A percentile compares a stretch with the other conserved stretches of the same genome.
phyloP scores from a whole-genome alignment of 53 echinoderm and acorn worm species.

The Actinopyga echinites region DNA sequence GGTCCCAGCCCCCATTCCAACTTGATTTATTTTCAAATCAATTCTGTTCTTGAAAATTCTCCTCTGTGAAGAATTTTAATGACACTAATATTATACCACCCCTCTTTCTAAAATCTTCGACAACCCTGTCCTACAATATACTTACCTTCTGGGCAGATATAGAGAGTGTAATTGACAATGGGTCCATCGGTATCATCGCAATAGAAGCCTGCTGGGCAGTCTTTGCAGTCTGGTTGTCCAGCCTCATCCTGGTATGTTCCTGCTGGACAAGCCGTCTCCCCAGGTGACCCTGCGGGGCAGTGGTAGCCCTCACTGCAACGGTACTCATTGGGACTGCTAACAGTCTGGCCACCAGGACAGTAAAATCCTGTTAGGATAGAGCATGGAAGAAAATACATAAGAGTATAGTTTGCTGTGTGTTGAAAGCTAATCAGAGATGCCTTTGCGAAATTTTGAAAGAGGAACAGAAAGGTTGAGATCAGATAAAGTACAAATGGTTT shows the following conservation, averaged over 20 bases:
- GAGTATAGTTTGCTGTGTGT: too few relatives aligned
- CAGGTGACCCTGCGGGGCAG: slow-evolving; percentile 74
- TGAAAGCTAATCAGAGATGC: too few relatives aligned
- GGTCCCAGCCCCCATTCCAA: too few relatives aligned
- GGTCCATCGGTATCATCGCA: slow-evolving; percentile 84
- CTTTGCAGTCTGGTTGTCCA: slow-evolving; percentile 81
- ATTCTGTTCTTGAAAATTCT: too few relatives aligned
- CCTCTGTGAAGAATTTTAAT: too few relatives aligned
- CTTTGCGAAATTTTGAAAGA: too few relatives aligned
- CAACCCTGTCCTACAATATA: not conserved
- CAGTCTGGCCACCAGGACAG: slow-evolving; percentile 86
- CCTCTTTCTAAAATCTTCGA: too few relatives aligned
- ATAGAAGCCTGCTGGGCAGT: slow-evolving; percentile 92
- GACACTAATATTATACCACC: too few relatives aligned
- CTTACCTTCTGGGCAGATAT: slow-evolving; percentile 89
- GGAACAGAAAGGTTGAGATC: too few relatives aligned
- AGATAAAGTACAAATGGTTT: too few relatives aligned
- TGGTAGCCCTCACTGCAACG: slow-evolving; percentile 83
- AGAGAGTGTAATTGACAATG: slow-evolving; percentile 81
- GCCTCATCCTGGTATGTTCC: slow-evolving; percentile 88
- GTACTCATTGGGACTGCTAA: slow-evolving; percentile 83
- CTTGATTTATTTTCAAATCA: too few relatives aligned
- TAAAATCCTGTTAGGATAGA: slow-evolving; percentile 70
- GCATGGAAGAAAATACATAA: not conserved
- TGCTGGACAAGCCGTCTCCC: slow-evolving; percentile 80